Conservation (phyloP, 2,797 vertebrate species). For the Eutrigla gurnardus region DNA sequence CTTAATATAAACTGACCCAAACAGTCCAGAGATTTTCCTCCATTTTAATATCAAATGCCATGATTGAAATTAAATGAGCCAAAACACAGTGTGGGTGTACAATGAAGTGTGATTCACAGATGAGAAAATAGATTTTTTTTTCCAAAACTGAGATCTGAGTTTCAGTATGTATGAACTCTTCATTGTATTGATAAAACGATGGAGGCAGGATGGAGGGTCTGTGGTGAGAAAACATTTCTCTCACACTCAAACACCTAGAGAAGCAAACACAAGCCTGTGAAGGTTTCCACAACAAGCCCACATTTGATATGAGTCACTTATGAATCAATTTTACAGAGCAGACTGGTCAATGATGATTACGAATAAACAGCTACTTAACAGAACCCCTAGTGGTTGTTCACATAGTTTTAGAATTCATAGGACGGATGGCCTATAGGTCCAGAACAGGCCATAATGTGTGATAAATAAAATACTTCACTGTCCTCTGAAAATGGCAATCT, state of each 20-base stretch:
- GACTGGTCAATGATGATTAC: slow-evolving; percentile 26
- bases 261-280: slow-evolving; percentile 25
- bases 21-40: slow-evolving; percentile 15
- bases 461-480: neutral
- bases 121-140: slow-evolving; percentile 20
- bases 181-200: neutral
- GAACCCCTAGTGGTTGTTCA: neutral
- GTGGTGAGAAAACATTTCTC: slow-evolving; percentile 31
- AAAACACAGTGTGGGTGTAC: slow-evolving; percentile 44
- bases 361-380: slow-evolving; percentile 9
- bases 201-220: slow-evolving; percentile 21
- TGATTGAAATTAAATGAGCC: slow-evolving; percentile 34
- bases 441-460: neutral
- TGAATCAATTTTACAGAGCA: slow-evolving; percentile 39
- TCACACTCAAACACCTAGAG: neutral
- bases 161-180: slow-evolving; percentile 33
- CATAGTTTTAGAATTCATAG: neutral
- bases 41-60: slow-evolving; percentile 29
- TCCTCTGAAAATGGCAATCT: neutral
- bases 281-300: neutral
- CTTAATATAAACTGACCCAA: slow-evolving; percentile 23
- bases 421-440: neutral
- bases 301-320: slow-evolving; percentile 48
- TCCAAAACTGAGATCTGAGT: slow-evolving; percentile 19
- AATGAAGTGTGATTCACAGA: slow-evolving; percentile 54